Evolutionary conservation across 1,140 invertebrate species (phyloP), one percentile per base, ranked within the genome.

Genomic region (Teleogryllus occipitalis): DNA sequence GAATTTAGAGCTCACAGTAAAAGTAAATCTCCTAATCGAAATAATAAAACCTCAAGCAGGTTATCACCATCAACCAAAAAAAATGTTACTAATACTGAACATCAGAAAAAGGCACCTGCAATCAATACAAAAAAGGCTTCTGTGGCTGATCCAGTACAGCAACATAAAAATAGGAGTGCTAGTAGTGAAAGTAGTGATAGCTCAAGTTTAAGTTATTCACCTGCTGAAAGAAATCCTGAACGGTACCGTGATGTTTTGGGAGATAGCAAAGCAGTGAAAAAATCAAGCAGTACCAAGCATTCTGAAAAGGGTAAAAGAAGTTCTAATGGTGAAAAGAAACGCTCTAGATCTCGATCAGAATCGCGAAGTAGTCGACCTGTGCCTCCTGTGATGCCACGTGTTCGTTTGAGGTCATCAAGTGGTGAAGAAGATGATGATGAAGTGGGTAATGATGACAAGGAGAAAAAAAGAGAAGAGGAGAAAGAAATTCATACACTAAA

Each of bases 401-500:
- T 81, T 74, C 49, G 80, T 54, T 54, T 81, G 3, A 74, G 77
- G 10, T 81, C 80, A 75, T 79, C 77, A 7, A 78, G 80, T 79
- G 74, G 77, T 54, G 80, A 81, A 73, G 77, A 81, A 54, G 80
- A 81, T 21, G 77, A 78, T 8, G 78, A 78, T 22, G 80, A 78
- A 72, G 47, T 54, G 21, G 78, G 74, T 22, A 80, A 80, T 8
- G 80, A 78, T 79, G 39, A 47, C 12, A 75, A 76, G 48, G 80
- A 78, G 72, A 81, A 81, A 79, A 77, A 81, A 54, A 81, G 75
- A 48, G 83, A 83, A 76, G 81, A 80, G 27, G 82, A 83, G 46
- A 65, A 82, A 54, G 82, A 83, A 39, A 76, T 83, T 72, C 80
- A 82, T 22, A 80, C 82, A 7, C 78, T 84, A 22, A 82, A 82